Percentiles rank a stretch among this genome's conserved stretches.
Conservation (phyloP, 1,140 invertebrate species). For the Micrasema longulum region DNA sequence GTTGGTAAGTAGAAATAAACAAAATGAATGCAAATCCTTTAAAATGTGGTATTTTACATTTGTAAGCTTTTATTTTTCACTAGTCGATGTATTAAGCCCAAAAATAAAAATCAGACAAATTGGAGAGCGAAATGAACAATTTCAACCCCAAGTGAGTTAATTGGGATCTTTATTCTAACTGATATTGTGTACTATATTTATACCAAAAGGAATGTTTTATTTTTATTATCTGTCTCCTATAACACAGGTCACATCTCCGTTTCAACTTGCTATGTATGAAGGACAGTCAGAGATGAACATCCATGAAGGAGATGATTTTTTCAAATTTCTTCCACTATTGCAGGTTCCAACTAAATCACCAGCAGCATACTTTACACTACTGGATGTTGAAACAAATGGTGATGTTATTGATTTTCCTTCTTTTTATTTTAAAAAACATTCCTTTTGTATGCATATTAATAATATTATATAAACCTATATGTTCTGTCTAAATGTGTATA, state of each 20-base stretch:
- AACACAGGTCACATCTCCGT: conserved; percentile 67
- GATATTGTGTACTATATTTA: too few species aligned
- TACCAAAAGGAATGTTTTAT: too few species aligned
- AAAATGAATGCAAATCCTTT: too few species aligned
- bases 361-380: conserved; percentile 66
- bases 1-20: conserved; percentile 66
- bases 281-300: conserved; percentile 68
- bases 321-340: conserved; percentile 66
- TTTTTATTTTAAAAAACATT: not conserved
- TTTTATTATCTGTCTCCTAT: not conserved
- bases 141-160: conserved; percentile 69
- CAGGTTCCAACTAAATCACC: conserved; percentile 71
- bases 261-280: conserved; percentile 72
- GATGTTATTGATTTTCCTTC: conserved; percentile 17
- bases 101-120: conserved; percentile 69
- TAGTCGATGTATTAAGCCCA: conserved; percentile 73
- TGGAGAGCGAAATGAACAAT: conserved; percentile 70
- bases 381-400: conserved; percentile 64
- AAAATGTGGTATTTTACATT: too few species aligned
- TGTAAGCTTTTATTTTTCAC: too few species aligned
- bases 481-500: too few species aligned
- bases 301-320: conserved; percentile 67
- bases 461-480: too few species aligned
- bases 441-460: too few species aligned
- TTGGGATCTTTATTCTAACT: too few species aligned